Evolutionary conservation across 1,140 invertebrate genomes (phyloP).

Genomic region (Formica selysi): DNA sequence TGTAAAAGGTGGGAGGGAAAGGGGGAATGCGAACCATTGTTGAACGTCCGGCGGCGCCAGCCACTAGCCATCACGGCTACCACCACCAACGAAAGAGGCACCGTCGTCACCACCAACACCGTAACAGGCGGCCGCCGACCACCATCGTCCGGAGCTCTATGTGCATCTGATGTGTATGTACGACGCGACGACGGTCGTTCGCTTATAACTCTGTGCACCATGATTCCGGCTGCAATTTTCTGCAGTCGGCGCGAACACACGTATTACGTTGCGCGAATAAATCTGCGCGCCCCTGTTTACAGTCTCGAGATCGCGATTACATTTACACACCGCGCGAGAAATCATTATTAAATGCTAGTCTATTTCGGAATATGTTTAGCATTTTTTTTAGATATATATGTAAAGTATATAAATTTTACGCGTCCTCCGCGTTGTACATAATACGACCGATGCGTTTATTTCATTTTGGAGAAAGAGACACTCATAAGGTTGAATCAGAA

Average conservation of each 20-base stretch:
- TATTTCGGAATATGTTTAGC: too few relatives aligned
- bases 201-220: conserved; percentile 77
- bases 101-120: conserved; percentile 57
- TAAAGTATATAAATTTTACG: too few relatives aligned
- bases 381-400: too few relatives aligned
- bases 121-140: conserved; percentile 39
- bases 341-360: conserved; percentile 15
- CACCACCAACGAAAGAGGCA: conserved; percentile 61
- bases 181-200: conserved; percentile 45
- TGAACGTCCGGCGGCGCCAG: conserved; percentile 83
- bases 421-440: too few relatives aligned
- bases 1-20: conserved; percentile 57
- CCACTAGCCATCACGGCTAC: conserved; percentile 79
- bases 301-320: conserved; percentile 2
- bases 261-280: conserved; percentile 14
- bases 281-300: conserved; percentile 6
- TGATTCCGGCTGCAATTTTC: conserved; percentile 75
- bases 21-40: conserved; percentile 78
- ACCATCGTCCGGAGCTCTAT: conserved; percentile 62
- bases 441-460: too few relatives aligned
- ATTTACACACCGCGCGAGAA: neutral
- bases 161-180: conserved; percentile 32
- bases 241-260: conserved; percentile 23
- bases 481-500: neutral
- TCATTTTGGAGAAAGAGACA: neutral